Percentiles rank a stretch among this genome's conserved stretches.
Evolutionary conservation across 2,888 invertebrate genomes (phyloP).

Genomic region (Hypolimnas misippus): DNA sequence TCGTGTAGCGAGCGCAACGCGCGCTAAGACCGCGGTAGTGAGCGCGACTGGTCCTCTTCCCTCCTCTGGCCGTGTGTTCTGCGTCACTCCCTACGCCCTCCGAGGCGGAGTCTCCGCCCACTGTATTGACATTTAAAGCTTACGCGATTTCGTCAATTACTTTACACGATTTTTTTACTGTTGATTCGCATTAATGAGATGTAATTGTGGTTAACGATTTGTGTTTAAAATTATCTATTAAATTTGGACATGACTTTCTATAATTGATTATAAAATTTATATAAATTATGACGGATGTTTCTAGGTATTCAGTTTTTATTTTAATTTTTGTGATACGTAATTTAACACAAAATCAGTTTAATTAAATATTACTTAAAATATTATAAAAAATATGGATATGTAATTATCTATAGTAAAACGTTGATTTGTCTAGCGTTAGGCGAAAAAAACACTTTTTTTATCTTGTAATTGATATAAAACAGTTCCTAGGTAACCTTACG

Average conservation of each 20-base stretch:
- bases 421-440: slow-evolving; percentile 11
- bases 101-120: slow-evolving; percentile 67
- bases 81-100: slow-evolving; percentile 77
- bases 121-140: slow-evolving; percentile 42
- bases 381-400: too few species aligned
- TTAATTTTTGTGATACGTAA: too few species aligned
- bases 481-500: too few species aligned
- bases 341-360: too few species aligned
- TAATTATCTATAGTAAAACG: too few species aligned
- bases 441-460: too few species aligned
- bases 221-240: slow-evolving; percentile 33
- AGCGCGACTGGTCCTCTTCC: slow-evolving; percentile 77
- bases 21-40: slow-evolving; percentile 71
- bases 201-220: slow-evolving; percentile 74
- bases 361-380: too few species aligned
- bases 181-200: slow-evolving; percentile 72
- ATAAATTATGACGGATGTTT: too few species aligned
- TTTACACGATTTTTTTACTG: slow-evolving; percentile 61
- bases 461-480: too few species aligned
- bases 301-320: too few species aligned
- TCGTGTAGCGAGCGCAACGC: slow-evolving; percentile 55
- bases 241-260: not conserved
- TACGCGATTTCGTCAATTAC: slow-evolving; percentile 58
- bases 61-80: slow-evolving; percentile 61
- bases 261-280: not conserved